Evolutionary conservation across 2,888 invertebrate species (phyloP).

Genomic region (Cacoxenus indagator): DNA sequence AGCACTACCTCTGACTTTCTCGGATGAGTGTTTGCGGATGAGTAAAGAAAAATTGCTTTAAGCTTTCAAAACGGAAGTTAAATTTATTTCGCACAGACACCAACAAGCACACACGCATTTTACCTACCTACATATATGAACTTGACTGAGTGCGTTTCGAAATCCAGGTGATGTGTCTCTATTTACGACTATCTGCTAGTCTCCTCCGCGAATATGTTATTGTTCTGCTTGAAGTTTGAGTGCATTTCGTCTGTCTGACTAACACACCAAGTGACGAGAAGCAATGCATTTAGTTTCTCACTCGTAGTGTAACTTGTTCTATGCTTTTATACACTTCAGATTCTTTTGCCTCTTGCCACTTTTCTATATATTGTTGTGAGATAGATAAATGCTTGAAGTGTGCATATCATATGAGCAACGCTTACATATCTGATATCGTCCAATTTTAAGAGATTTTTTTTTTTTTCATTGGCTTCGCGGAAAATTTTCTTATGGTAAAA

Average conservation of each 20-base stretch:
- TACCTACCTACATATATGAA: not conserved
- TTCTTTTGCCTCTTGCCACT: not conserved
- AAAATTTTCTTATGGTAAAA: not conserved
- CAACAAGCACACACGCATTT: not conserved
- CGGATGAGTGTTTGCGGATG: not conserved
- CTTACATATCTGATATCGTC: not conserved
- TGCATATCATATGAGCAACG: not conserved
- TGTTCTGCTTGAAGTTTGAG: too few species aligned
- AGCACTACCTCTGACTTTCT: not conserved
- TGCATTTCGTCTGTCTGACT: too few species aligned
- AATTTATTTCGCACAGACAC: conserved; percentile 11
- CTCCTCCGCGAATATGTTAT: too few species aligned
- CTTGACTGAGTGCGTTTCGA: too few species aligned
- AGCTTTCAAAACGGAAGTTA: conserved; percentile 16
- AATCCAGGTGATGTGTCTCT: too few species aligned
- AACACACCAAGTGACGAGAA: too few species aligned
- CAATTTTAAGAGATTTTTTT: not conserved
- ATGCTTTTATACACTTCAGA: too few species aligned
- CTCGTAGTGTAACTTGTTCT: too few species aligned
- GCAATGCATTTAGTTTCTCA: too few species aligned
- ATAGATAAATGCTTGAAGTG: not conserved
- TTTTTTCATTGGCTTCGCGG: not conserved
- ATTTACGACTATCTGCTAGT: too few species aligned
- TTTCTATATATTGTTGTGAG: not conserved
- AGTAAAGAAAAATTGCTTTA: conserved; percentile 2